Conservation (phyloP, 2,888 invertebrate species). For the Protodeltote pygarga region DNA sequence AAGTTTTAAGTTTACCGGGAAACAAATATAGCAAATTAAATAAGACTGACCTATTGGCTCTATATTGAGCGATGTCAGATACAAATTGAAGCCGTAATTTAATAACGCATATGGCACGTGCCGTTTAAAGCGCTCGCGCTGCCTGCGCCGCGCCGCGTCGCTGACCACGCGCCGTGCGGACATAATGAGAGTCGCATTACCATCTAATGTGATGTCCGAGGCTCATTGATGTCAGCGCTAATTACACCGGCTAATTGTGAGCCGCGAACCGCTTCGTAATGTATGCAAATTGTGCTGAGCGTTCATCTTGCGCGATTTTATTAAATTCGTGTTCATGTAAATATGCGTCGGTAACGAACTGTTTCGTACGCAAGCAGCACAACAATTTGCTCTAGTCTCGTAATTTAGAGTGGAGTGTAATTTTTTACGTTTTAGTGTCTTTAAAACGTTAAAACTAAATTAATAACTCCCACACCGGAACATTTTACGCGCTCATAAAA, state of each 20-base stretch:
- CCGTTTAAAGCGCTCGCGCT: no score
- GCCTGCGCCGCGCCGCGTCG: no score
- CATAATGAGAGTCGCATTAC: conserved; percentile 2
- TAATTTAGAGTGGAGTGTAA: not conserved
- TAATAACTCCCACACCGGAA: conserved; percentile 11
- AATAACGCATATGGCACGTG: no score
- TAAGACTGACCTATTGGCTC: not conserved
- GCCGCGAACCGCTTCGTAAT: not conserved
- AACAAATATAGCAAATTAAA: no score
- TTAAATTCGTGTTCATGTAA: not conserved
- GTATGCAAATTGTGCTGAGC: conserved; percentile 8
- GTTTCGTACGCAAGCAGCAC: not conserved
- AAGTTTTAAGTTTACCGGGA: no score
- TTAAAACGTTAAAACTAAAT: conserved; percentile 9
- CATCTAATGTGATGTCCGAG: conserved; percentile 20
- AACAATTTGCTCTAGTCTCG: not conserved
- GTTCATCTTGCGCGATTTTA: conserved; percentile 9
- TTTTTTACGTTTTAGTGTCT: conserved; percentile 4
- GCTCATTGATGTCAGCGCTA: conserved; percentile 15
- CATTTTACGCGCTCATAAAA: conserved; percentile 18
- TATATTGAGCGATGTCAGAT: not conserved
- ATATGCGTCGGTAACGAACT: conserved; percentile 1
- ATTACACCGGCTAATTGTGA: conserved; percentile 21
- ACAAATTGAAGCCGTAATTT: not conserved
- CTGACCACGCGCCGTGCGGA: not conserved